Percentiles rank a stretch among this genome's conserved stretches.
Evolutionary conservation across 2,888 invertebrate genomes (phyloP).

Genomic region (Laothoe populi): DNA sequence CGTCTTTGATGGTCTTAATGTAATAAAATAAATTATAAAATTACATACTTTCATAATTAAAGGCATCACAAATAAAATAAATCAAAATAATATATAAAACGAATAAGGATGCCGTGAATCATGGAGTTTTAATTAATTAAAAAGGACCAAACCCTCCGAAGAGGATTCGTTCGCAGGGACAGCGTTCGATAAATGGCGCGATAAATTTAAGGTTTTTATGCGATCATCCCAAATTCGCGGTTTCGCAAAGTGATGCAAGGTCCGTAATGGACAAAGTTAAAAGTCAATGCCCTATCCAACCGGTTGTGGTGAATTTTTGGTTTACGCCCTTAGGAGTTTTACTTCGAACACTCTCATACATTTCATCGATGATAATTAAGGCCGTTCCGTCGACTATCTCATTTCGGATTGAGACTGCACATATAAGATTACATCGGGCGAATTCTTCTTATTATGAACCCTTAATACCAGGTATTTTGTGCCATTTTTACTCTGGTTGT

Average conservation of each 20-base stretch:
- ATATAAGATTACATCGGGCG: not conserved
- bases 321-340: constrained; percentile 49
- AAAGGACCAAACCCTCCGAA: constrained; percentile 43
- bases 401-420: constrained; percentile 10
- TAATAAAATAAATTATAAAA: not conserved
- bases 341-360: constrained; percentile 31
- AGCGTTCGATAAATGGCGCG: constrained; percentile 57
- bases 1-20: not conserved
- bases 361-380: constrained; percentile 40
- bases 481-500: not conserved
- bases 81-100: not conserved
- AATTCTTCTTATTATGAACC: not conserved
- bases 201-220: constrained; percentile 51
- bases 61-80: not conserved
- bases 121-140: constrained; percentile 49
- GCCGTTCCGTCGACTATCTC: constrained; percentile 28
- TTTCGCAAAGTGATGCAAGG: constrained; percentile 67
- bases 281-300: constrained; percentile 65
- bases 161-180: constrained; percentile 44
- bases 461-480: not conserved
- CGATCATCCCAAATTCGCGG: constrained; percentile 53
- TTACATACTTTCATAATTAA: constrained; percentile 3
- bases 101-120: constrained; percentile 19
- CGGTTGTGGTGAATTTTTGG: constrained; percentile 56
- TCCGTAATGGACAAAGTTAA: constrained; percentile 66